Evolutionary conservation across 2,113 vertebrate genomes (phyloP), one percentile per base, ranked within the genome.

Genomic region (Periophthalmus modestus): DNA sequence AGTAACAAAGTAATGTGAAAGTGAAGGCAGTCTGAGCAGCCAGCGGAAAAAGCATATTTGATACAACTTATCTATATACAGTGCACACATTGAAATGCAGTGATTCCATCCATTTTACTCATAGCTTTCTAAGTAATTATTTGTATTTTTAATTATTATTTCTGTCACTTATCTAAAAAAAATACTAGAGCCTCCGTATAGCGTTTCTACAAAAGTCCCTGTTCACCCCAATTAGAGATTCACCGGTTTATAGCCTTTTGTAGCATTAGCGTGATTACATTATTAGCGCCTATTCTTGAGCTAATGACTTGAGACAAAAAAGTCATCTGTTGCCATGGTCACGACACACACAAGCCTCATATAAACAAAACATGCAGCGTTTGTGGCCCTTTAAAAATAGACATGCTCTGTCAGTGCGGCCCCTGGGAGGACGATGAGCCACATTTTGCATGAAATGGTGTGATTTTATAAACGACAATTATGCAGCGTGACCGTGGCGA

Each of bases 391-490:
- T 80, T 71, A 0, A 58, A 86, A 89, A 85, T 83, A 82, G 85
- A 85, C 43, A 21, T 59, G 46, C 73, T 84, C 82, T 6, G 59
- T 81, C 83, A 77, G 69, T 28, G 1, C 24, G 11, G 76, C 73
- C 71, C 77, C 71, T 58, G 76, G 69, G 85, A 85, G 13, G n/a
- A 81, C 75, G 72, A 69, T 79, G 55, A 73, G 78, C 73, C 76
- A 75, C 83, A 63, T 82, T 79, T 74, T 43, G 58, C 77, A 63
- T 66, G 58, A 68, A 84, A 73, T 72, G 50, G 66, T 81, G 82
- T 50, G 75, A 85, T 85, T 85, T 85, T 72, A 69, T 73, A 69
- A 77, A 13, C 68, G 73, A 81, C 73, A 71, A 55, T 78, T 74
- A 78, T 81, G 76, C 21, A n/a, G 68, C 18, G 75, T 54, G 78